Percentiles rank a stretch among this genome's conserved stretches.
These are phyloP conservation scores for Amphimedon queenslandica DNA, from an alignment of 37 sponge, comb jelly and placozoan species.

Conservation along the genomic window DNA sequence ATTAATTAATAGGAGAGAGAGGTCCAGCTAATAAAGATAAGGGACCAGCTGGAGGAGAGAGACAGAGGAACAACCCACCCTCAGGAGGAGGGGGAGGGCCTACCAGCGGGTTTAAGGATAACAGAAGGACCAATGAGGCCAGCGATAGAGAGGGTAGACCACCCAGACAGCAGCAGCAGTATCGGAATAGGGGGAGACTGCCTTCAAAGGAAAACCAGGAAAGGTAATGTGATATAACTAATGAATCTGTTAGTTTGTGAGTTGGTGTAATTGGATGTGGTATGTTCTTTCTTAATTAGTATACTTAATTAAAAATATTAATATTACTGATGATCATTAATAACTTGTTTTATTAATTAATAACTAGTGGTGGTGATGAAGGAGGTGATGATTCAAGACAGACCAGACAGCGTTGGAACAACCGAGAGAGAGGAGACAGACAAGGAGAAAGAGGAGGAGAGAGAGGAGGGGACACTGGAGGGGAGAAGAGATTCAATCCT, in stretches of 20 bases:
- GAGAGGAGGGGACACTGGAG: conserved; percentile 32
- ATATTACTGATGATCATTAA: no score
- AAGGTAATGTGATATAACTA: background rate
- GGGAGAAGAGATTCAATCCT: conserved; percentile 1
- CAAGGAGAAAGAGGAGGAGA: conserved; percentile 19
- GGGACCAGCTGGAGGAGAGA: no score
- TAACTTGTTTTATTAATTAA: no score
- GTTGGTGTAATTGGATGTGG: no score
- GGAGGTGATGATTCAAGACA: no score
- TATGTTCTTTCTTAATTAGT: no score
- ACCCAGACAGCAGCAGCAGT: background rate
- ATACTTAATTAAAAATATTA: no score
- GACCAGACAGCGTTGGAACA: no score
- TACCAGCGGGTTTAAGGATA: background rate
- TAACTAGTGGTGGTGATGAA: no score
- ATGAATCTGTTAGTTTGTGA: background rate
- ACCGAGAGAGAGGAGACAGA: no score
- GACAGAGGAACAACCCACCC: background rate
- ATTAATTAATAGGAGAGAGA: no score
- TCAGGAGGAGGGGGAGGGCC: conserved; percentile 3
- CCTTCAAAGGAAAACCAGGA: conserved; percentile 6
- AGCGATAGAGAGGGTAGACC: background rate
- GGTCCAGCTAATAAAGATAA: no score
- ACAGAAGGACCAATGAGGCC: background rate
- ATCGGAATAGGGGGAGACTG: conserved; percentile 7